Percentiles rank a stretch among this genome's conserved stretches.
Conservation (phyloP, 2,888 invertebrate species). For the Lasioglossum pauxillum region DNA sequence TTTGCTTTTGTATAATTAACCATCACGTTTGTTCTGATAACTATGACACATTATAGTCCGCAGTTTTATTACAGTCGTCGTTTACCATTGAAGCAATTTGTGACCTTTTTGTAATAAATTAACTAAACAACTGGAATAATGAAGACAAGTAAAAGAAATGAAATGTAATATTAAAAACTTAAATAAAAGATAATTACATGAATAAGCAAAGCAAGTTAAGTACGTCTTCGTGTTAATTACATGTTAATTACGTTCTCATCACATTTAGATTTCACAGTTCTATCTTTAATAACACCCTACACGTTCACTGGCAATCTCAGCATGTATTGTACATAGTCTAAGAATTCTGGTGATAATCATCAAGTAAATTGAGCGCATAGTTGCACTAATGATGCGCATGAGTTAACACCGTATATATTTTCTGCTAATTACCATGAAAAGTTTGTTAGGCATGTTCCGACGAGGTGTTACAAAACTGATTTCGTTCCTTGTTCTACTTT, state of each 20-base stretch:
- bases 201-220: background rate
- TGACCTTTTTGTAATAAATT: background rate
- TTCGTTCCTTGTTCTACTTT: background rate
- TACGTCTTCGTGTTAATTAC: background rate
- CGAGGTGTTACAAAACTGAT: background rate
- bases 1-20: background rate
- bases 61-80: background rate
- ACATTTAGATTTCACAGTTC: background rate
- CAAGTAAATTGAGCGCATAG: background rate
- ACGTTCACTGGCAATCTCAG: background rate
- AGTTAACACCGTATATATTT: background rate
- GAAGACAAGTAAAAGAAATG: background rate
- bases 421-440: background rate
- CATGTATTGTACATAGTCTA: background rate
- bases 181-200: background rate
- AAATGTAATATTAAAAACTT: background rate
- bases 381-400: background rate
- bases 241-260: background rate
- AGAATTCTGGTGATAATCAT: background rate
- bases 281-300: background rate
- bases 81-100: background rate
- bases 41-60: background rate
- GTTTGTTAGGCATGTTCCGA: background rate
- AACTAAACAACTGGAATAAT: background rate
- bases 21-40: background rate